Percentiles rank a stretch among this genome's conserved stretches.
Evolutionary conservation across 2,113 vertebrate species (phyloP).

Genomic region (Ia io): DNA sequence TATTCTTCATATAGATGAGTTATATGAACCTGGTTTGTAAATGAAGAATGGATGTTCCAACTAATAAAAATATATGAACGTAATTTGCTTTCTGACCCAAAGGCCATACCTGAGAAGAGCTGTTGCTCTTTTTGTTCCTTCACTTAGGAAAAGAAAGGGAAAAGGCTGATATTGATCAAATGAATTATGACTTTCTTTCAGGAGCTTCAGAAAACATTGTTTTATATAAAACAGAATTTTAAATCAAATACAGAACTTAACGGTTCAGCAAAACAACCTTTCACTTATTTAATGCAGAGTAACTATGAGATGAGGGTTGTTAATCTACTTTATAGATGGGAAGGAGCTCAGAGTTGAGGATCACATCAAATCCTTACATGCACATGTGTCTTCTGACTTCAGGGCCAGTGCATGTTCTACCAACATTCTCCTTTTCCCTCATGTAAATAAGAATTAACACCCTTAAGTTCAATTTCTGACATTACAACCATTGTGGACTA

Average conservation of each 20-base stretch:
- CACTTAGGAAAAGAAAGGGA: neutral
- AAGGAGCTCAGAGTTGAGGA: neutral
- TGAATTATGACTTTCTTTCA: neutral
- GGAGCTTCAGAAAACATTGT: neutral
- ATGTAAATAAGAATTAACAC: neutral
- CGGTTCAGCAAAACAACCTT: neutral
- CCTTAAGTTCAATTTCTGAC: neutral
- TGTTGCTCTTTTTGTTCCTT: neutral
- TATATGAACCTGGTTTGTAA: neutral
- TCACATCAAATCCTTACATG: fast-evolving
- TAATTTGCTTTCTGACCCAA: neutral
- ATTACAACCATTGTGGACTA: neutral
- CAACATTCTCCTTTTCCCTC: neutral
- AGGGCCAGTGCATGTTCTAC: neutral
- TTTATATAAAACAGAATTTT: neutral
- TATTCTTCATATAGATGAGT: neutral
- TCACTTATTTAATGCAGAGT: neutral
- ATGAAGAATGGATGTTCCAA: neutral
- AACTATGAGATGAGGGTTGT: neutral
- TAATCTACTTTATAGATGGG: neutral
- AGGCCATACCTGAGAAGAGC: neutral
- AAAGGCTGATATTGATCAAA: neutral
- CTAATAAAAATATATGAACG: neutral
- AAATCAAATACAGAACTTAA: neutral
- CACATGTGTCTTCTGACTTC: neutral